Evolutionary conservation across 2,888 invertebrate genomes (phyloP).

Genomic region (Saturnia japonica): DNA sequence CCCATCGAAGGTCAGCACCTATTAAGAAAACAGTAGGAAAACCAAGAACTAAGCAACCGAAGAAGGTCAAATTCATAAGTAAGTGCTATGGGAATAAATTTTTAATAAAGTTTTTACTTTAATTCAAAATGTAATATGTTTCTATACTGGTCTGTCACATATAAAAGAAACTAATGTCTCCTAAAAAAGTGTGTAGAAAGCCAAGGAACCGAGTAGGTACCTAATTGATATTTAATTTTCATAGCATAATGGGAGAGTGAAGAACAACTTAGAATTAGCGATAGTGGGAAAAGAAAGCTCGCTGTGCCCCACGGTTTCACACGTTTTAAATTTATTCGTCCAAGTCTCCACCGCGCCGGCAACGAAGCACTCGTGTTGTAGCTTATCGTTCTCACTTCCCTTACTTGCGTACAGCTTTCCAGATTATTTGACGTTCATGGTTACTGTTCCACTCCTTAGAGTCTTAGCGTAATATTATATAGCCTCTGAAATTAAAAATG

Average conservation of each 20-base stretch:
- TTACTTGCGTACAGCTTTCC: too few relatives aligned
- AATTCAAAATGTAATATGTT: not conserved
- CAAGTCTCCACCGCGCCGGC: too few relatives aligned
- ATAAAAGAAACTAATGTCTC: not conserved
- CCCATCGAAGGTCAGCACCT: constrained; percentile 83
- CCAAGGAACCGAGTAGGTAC: not conserved
- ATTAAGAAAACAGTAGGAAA: constrained; percentile 91
- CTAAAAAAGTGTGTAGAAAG: not conserved
- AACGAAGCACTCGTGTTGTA: too few relatives aligned
- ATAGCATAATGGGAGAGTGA: not conserved
- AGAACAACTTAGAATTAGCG: not conserved
- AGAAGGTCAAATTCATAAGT: constrained; percentile 96
- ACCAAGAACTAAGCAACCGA: constrained; percentile 93
- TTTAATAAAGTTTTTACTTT: not conserved
- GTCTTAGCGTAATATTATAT: too few relatives aligned
- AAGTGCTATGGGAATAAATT: constrained; percentile 80
- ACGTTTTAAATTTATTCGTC: too few relatives aligned
- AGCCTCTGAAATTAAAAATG: too few relatives aligned
- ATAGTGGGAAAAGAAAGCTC: not conserved
- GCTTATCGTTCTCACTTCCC: too few relatives aligned
- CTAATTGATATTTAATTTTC: not conserved
- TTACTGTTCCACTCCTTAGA: too few relatives aligned
- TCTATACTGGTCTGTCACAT: not conserved
- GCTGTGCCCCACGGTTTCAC: too few relatives aligned
- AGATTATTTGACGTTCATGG: too few relatives aligned